phyloP scores from a whole-genome alignment of 2,888 invertebrate species.

The Glaucopsyche alexis region DNA sequence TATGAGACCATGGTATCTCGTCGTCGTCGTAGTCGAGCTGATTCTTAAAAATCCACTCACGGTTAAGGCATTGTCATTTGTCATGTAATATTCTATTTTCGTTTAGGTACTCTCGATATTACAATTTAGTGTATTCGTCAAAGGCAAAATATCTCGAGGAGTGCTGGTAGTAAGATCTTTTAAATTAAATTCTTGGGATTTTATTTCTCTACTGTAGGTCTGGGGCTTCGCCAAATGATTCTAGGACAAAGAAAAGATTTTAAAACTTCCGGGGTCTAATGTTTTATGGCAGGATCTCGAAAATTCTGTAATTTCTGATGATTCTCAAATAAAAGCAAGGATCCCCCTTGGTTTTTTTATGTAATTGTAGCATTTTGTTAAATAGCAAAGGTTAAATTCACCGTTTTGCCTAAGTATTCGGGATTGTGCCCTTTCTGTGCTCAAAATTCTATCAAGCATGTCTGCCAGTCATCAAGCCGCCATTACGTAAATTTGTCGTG shows the following conservation, averaged over 20 bases:
- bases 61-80: neutral
- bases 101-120: neutral
- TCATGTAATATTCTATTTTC: neutral
- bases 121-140: neutral
- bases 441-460: no score
- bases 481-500: no score
- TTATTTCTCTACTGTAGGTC: neutral
- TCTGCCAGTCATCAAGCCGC: no score
- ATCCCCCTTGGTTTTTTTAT: no score
- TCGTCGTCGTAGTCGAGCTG: no score
- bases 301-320: neutral
- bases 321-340: no score
- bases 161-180: neutral
- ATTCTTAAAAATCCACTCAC: neutral
- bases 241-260: neutral
- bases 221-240: neutral
- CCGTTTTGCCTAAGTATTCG: no score
- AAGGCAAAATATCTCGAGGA: neutral
- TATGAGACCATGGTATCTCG: no score
- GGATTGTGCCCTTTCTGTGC: no score
- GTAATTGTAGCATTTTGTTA: no score
- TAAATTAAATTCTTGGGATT: neutral
- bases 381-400: no score
- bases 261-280: neutral
- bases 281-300: neutral